A percentile compares a stretch with the other conserved stretches of the same genome.
phyloP scores from a whole-genome alignment of 2,888 invertebrate genomes.

The Strigamia maritima region DNA sequence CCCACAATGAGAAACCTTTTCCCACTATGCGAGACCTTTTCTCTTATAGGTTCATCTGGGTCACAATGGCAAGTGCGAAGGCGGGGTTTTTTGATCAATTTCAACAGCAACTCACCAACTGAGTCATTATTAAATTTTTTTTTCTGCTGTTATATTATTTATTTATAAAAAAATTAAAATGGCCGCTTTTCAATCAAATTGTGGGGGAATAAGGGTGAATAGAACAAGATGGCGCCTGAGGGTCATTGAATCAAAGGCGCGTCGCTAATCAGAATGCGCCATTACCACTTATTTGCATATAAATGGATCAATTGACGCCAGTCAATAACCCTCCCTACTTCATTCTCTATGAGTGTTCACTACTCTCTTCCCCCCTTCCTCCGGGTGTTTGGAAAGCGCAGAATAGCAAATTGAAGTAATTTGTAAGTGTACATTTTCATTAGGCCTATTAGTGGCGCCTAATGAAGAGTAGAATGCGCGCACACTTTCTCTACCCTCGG shows the following conservation, averaged over 20 bases:
- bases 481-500: background rate
- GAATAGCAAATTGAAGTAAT: slow-evolving; percentile 29
- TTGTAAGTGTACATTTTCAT: slow-evolving; percentile 35
- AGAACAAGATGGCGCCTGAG: slow-evolving; percentile 18
- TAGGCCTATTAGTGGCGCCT: slow-evolving; percentile 35
- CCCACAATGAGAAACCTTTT: background rate
- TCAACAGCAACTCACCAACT: background rate
- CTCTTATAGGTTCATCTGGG: background rate
- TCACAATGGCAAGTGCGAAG: background rate
- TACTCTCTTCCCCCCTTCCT: background rate
- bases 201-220: slow-evolving; percentile 7
- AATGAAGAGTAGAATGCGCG: slow-evolving; percentile 6
- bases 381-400: slow-evolving; percentile 7
- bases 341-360: background rate
- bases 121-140: background rate
- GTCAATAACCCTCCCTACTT: background rate
- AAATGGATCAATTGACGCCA: slow-evolving; percentile 35
- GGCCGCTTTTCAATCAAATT: slow-evolving; percentile 16
- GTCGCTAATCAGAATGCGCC: slow-evolving; percentile 23
- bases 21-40: background rate
- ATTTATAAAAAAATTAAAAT: background rate
- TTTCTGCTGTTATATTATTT: background rate
- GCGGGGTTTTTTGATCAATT: slow-evolving; percentile 8
- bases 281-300: slow-evolving; percentile 34
- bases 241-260: slow-evolving; percentile 20